These are phyloP conservation scores for Callyntrura guangdongensis DNA, from an alignment of 2,888 invertebrate species.

Conservation along the genomic window DNA sequence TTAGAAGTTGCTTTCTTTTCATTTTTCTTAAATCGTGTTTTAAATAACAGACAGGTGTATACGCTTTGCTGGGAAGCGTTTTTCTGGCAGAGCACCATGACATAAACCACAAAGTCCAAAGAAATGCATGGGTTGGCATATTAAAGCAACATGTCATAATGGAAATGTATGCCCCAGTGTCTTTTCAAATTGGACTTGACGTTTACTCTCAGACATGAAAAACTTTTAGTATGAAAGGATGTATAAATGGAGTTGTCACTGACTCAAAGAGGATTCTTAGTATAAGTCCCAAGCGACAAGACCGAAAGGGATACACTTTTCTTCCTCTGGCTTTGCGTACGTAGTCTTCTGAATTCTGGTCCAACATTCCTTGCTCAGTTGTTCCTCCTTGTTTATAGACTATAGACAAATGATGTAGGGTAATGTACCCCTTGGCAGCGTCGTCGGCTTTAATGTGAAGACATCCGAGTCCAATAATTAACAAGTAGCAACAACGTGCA, in stretches of 20 bases:
- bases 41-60: no score
- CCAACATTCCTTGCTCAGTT: conserved; percentile 62
- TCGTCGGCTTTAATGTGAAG: conserved; percentile 66
- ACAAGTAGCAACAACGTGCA: conserved; percentile 67
- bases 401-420: no score
- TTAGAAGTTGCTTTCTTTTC: no score
- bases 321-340: conserved; percentile 58
- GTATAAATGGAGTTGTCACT: conserved; percentile 10
- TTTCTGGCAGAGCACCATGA: conserved; percentile 68
- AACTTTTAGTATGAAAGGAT: neutral
- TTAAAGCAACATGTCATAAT: neutral
- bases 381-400: no score
- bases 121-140: neutral
- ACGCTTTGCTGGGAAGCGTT: conserved; percentile 49
- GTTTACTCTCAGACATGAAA: neutral
- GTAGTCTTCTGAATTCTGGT: conserved; percentile 41
- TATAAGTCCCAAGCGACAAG: conserved; percentile 54
- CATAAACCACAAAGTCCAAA: conserved; percentile 64
- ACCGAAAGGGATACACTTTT: conserved; percentile 46
- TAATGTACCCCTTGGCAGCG: conserved; percentile 54
- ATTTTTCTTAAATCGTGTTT: no score
- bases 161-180: neutral
- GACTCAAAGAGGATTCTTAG: conserved; percentile 67
- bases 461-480: conserved; percentile 68
- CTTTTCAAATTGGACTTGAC: neutral